Evolutionary conservation across 2,797 vertebrate genomes (phyloP).

Genomic region (Lithobates pipiens): DNA sequence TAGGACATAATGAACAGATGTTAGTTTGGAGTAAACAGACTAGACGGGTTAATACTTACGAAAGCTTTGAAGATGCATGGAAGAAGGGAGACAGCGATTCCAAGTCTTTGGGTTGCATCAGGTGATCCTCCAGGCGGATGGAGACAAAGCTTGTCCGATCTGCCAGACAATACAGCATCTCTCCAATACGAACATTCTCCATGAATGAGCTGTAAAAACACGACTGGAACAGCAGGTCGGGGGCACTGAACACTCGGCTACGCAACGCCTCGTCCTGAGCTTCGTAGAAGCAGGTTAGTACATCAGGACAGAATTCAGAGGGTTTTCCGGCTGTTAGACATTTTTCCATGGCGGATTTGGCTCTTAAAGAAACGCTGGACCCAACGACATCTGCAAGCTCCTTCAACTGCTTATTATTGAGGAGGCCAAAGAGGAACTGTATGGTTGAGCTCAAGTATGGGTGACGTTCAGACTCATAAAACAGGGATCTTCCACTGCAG

Average conservation of each 20-base stretch:
- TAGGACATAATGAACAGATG: no score
- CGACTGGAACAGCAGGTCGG: background rate
- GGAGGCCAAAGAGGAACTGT: slow-evolving; percentile 14
- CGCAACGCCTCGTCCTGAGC: background rate
- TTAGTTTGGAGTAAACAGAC: no score
- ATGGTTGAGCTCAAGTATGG: background rate
- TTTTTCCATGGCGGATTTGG: background rate
- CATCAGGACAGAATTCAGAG: background rate
- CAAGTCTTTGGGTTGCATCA: background rate
- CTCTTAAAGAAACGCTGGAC: background rate
- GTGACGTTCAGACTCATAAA: no score
- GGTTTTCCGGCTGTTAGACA: background rate
- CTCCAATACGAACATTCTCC: background rate
- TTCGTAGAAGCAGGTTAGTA: background rate
- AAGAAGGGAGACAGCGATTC: background rate
- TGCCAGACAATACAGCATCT: background rate
- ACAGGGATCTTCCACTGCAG: background rate
- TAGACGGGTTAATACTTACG: background rate
- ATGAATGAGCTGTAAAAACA: background rate
- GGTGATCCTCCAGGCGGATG: background rate
- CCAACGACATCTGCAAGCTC: background rate
- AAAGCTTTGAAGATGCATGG: background rate
- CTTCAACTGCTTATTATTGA: background rate
- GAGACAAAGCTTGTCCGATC: no score
- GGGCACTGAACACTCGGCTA: background rate